Conservation (phyloP, 2,797 vertebrate genomes). For the Etheostoma perlongum region DNA sequence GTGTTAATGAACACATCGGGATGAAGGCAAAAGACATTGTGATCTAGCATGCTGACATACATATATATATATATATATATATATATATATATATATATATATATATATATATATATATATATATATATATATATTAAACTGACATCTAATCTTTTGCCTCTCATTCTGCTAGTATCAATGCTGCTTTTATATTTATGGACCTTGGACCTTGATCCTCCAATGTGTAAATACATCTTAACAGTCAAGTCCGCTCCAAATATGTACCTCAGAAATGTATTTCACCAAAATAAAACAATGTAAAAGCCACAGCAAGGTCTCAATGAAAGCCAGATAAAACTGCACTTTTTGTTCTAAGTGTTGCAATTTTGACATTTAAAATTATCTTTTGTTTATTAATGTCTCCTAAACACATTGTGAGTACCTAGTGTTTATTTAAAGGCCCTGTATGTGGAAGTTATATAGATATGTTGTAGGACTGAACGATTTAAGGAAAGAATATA, state of each 20-base stretch:
- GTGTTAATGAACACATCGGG: background rate
- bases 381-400: background rate
- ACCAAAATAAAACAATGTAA: background rate
- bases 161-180: background rate
- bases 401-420: background rate
- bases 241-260: background rate
- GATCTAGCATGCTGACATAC: background rate
- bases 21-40: background rate
- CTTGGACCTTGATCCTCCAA: background rate
- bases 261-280: background rate
- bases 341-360: background rate
- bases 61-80: too few species aligned
- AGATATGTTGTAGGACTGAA: background rate
- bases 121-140: background rate
- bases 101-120: background rate
- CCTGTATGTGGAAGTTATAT: background rate
- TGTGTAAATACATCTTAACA: background rate
- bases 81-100: background rate
- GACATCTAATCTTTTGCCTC: background rate
- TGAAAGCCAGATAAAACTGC: background rate
- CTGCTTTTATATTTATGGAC: background rate
- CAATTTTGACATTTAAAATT: background rate
- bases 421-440: background rate
- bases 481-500: too few species aligned
- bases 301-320: background rate